These are phyloP conservation scores for Pheosia gnoma DNA, from an alignment of 2,888 invertebrate species.

Conservation along the genomic window DNA sequence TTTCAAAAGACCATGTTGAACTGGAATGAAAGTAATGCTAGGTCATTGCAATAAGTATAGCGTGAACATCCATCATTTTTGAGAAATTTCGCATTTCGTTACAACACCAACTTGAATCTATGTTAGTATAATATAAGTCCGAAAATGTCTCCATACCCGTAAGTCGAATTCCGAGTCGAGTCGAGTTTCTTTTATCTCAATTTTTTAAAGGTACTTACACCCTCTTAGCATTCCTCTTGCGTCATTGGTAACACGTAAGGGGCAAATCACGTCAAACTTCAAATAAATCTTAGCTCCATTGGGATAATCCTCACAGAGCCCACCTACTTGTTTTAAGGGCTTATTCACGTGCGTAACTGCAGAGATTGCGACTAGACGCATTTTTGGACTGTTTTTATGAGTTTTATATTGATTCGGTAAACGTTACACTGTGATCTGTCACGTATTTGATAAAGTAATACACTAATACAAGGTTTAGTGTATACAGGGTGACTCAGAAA, in stretches of 20 bases:
- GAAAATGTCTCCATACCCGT: too few relatives aligned
- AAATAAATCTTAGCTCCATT: conserved; percentile 49
- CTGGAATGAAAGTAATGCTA: too few relatives aligned
- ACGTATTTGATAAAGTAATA: too few relatives aligned
- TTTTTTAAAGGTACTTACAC: not conserved
- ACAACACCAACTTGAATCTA: too few relatives aligned
- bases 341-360: not conserved
- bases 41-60: too few relatives aligned
- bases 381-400: not conserved
- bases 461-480: too few relatives aligned
- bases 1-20: too few relatives aligned
- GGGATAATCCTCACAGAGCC: conserved; percentile 46
- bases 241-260: conserved; percentile 20
- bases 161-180: not conserved
- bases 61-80: too few relatives aligned
- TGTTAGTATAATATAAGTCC: too few relatives aligned
- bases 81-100: too few relatives aligned
- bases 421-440: not conserved
- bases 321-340: conserved; percentile 4
- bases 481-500: too few relatives aligned
- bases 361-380: not conserved
- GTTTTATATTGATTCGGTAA: not conserved
- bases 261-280: conserved; percentile 31
- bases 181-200: not conserved
- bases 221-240: conserved; percentile 14